Conservation (phyloP, 1,140 invertebrate species). For the Philopotamus ludificatus region DNA sequence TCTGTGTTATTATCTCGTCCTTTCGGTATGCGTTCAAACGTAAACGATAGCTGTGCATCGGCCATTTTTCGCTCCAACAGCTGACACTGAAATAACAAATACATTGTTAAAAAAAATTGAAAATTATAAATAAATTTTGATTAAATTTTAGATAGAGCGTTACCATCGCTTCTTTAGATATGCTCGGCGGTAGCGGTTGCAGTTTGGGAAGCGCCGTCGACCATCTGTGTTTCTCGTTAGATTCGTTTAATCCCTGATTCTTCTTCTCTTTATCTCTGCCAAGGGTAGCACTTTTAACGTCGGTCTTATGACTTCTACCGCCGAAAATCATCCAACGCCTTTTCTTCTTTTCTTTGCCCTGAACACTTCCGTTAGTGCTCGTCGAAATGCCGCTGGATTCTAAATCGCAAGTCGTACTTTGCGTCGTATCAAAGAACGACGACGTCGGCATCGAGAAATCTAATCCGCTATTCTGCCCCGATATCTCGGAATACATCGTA, state of each 20-base stretch:
- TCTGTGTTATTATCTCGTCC: constrained; percentile 64
- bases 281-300: constrained; percentile 64
- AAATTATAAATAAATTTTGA: neutral
- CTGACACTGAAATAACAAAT: constrained; percentile 65
- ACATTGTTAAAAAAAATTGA: constrained; percentile 5
- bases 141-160: constrained; percentile 38
- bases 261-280: constrained; percentile 60
- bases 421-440: constrained; percentile 47
- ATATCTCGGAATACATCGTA: constrained; percentile 40
- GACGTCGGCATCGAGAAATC: constrained; percentile 46
- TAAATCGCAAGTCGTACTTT: constrained; percentile 42
- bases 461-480: constrained; percentile 37
- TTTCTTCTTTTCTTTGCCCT: constrained; percentile 60
- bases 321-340: constrained; percentile 64
- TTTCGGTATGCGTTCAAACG: constrained; percentile 85
- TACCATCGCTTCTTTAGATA: constrained; percentile 75
- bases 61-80: constrained; percentile 76
- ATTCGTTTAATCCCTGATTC: constrained; percentile 49
- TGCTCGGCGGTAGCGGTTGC: constrained; percentile 67
- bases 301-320: constrained; percentile 57
- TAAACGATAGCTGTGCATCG: constrained; percentile 79
- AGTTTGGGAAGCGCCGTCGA: constrained; percentile 64
- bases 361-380: constrained; percentile 44
- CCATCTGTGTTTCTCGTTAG: constrained; percentile 62
- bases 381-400: constrained; percentile 40